phyloP scores from a whole-genome alignment of 2,888 invertebrate genomes.

The Mythimna impura region DNA sequence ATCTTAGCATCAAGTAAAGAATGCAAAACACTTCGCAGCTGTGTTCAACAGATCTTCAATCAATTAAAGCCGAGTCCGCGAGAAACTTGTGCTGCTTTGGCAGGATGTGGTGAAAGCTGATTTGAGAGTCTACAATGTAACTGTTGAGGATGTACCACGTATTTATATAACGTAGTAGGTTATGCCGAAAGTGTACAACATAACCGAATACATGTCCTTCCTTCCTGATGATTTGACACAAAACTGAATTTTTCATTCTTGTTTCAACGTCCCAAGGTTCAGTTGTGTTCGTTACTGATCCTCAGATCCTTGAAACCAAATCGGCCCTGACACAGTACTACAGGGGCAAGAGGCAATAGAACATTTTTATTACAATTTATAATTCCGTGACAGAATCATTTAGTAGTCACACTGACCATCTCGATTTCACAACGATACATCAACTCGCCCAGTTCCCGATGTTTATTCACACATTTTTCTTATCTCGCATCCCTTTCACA shows the following conservation, averaged over 20 bases:
- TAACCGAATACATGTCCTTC: background rate
- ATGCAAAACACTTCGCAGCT: constrained; percentile 21
- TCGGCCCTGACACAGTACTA: background rate
- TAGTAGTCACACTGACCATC: constrained; percentile 29
- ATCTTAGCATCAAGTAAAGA: constrained; percentile 24
- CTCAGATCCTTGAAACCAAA: background rate
- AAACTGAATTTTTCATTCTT: background rate
- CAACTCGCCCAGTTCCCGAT: constrained; percentile 64
- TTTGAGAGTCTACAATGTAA: constrained; percentile 21
- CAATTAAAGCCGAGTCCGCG: constrained; percentile 27
- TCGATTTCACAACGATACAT: constrained; percentile 63
- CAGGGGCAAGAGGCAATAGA: background rate
- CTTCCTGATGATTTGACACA: too few relatives aligned
- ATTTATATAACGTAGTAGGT: background rate
- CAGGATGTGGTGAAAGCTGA: constrained; percentile 50
- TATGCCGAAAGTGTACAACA: background rate
- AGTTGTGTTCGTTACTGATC: background rate
- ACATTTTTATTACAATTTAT: constrained; percentile 10
- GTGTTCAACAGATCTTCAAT: constrained; percentile 29
- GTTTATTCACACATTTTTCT: constrained; percentile 80
- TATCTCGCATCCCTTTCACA: constrained; percentile 58
- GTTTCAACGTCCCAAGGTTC: background rate
- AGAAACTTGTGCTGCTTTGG: constrained; percentile 35
- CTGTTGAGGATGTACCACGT: constrained; percentile 2
- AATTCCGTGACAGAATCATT: constrained; percentile 30